Percentiles rank a stretch among this genome's conserved stretches.
phyloP scores from a whole-genome alignment of 2,888 invertebrate species.

The Drosophila ustulata region DNA sequence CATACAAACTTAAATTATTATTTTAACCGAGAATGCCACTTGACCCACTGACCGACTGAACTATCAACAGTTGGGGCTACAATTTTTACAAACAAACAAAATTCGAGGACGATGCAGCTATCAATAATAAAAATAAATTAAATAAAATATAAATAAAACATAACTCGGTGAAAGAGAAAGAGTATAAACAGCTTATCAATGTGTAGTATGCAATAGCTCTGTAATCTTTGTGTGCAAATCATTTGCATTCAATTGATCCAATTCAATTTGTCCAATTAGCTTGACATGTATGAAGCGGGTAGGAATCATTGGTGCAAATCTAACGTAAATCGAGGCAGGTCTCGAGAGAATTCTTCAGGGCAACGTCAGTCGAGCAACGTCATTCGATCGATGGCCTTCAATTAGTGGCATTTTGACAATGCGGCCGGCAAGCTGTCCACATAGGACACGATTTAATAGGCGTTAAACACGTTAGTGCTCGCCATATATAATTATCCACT shows the following conservation, averaged over 20 bases:
- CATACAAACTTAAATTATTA: no score
- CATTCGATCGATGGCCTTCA: conserved; percentile 29
- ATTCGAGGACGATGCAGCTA: no score
- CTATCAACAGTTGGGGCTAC: no score
- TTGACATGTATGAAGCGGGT: conserved; percentile 38
- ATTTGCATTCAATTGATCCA: conserved; percentile 64
- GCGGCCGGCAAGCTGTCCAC: conserved; percentile 20
- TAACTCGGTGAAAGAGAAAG: no score
- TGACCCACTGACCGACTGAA: no score
- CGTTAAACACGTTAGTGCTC: conserved; percentile 57
- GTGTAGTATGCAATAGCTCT: no score
- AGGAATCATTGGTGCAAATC: conserved; percentile 45
- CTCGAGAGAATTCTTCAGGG: conserved; percentile 19
- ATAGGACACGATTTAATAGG: conserved; percentile 50
- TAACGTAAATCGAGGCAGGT: conserved; percentile 29
- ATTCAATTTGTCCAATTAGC: conserved; percentile 65
- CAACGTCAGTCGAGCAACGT: background rate
- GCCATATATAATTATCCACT: conserved; percentile 55
- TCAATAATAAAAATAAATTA: no score
- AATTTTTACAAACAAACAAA: no score
- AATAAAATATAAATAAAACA: no score
- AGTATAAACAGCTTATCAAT: no score
- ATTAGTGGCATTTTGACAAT: conserved; percentile 47
- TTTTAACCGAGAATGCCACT: no score
- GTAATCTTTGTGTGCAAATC: conserved; percentile 72